Percentiles rank a stretch among this genome's conserved stretches.
Evolutionary conservation across 2,888 invertebrate species (phyloP).

Genomic region (Caenorhabditis angaria): DNA sequence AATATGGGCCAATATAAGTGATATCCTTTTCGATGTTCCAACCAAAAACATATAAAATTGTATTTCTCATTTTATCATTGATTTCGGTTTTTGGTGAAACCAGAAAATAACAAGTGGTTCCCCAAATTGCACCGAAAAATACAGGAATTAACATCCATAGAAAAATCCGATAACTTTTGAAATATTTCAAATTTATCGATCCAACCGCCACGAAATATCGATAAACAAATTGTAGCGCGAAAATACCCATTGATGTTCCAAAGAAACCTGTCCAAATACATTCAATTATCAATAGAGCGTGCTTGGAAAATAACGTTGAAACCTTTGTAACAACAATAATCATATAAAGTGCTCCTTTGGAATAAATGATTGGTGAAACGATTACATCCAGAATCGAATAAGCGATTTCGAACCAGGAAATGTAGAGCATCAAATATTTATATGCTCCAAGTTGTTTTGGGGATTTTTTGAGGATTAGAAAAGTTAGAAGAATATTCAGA

Average conservation of each 20-base stretch:
- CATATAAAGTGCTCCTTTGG: neutral
- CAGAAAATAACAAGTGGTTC: neutral
- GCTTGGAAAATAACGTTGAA: neutral
- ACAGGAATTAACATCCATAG: neutral
- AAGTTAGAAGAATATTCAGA: neutral
- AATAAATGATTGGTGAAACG: neutral
- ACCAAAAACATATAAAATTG: neutral
- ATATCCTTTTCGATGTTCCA: neutral
- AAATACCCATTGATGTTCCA: neutral
- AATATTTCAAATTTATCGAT: neutral
- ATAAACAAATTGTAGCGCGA: neutral
- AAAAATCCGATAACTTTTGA: neutral
- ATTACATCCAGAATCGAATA: neutral
- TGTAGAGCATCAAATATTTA: neutral
- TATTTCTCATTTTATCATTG: neutral
- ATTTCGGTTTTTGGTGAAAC: neutral
- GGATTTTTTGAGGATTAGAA: neutral
- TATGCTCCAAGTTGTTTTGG: neutral
- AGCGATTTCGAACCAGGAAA: neutral
- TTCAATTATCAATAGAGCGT: neutral
- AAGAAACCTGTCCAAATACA: neutral
- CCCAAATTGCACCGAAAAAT: neutral
- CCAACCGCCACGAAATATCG: neutral
- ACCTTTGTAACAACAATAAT: neutral
- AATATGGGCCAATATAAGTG: neutral